Evolutionary conservation across 2,797 vertebrate species (phyloP).

Genomic region (Acanthopagrus latus): DNA sequence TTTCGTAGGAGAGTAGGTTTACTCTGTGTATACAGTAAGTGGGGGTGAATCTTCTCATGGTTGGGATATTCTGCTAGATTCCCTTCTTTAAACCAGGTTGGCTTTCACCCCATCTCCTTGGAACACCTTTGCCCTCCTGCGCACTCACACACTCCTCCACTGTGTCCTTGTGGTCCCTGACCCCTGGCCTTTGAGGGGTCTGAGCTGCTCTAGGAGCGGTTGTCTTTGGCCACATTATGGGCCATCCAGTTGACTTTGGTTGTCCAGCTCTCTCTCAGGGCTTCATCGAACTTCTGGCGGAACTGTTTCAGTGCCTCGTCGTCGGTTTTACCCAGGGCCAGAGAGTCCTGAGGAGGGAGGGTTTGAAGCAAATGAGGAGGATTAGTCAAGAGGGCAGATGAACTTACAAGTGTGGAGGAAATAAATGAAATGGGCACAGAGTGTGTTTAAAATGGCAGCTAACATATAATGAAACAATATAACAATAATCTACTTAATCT

Average conservation of each 20-base stretch:
- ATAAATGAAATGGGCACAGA: neutral
- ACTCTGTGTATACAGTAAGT: conserved; percentile 22
- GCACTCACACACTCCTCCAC: conserved; percentile 17
- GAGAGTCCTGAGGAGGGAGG: conserved; percentile 89
- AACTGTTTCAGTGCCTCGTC: conserved; percentile 98
- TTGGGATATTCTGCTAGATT: conserved; percentile 67
- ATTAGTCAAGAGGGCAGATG: neutral
- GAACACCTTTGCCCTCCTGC: conserved; percentile 26
- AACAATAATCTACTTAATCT: neutral
- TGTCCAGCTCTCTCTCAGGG: conserved; percentile 98
- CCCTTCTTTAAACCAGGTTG: conserved; percentile 80
- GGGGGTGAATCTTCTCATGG: conserved; percentile 39
- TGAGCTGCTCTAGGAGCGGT: conserved; percentile 89
- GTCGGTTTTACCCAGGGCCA: conserved; percentile 96
- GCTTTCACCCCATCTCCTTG: conserved; percentile 41
- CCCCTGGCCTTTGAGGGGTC: conserved; percentile 25
- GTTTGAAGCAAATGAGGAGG: neutral
- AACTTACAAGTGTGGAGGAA: neutral
- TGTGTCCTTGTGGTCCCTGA: conserved; percentile 38
- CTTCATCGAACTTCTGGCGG: conserved; percentile 98
- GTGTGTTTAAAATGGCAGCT: neutral
- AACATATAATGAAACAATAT: neutral
- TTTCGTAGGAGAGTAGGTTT: conserved; percentile 1
- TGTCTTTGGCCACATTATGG: conserved; percentile 96
- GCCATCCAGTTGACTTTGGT: conserved; percentile 99